Conservation (phyloP, 2,113 vertebrate species). For the Fregetta grallaria region DNA sequence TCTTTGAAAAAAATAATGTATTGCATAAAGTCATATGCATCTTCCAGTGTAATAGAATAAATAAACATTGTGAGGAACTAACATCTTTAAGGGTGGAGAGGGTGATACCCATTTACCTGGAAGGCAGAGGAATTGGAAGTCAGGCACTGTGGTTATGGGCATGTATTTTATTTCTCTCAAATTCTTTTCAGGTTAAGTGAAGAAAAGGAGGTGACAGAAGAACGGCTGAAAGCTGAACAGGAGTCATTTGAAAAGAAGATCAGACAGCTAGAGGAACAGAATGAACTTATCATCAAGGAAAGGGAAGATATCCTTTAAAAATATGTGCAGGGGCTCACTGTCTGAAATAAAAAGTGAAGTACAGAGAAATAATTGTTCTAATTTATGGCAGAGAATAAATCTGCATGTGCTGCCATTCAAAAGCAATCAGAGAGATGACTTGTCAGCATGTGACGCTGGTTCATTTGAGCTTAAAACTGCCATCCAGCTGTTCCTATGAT, state of each 20-base stretch:
- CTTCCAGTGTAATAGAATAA: neutral
- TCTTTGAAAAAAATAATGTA: neutral
- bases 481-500: constrained; percentile 72
- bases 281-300: constrained; percentile 87
- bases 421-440: constrained; percentile 69
- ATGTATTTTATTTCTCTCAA: constrained; percentile 16
- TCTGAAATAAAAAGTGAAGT: constrained; percentile 62
- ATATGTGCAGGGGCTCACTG: constrained; percentile 7
- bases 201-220: constrained; percentile 93
- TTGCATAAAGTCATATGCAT: neutral
- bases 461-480: constrained; percentile 70
- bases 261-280: constrained; percentile 90
- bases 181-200: constrained; percentile 86
- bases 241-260: constrained; percentile 92
- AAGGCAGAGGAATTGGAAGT: neutral
- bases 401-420: constrained; percentile 70
- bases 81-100: neutral
- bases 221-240: constrained; percentile 88
- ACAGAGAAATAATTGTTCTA: constrained; percentile 74
- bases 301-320: constrained; percentile 96
- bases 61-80: neutral
- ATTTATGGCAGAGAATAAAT: constrained; percentile 72
- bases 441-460: constrained; percentile 67
- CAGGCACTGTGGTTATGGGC: neutral
- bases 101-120: neutral